Evolutionary conservation across 2,888 invertebrate species (phyloP), one percentile per base, ranked within the genome.

Genomic region (Anagyrus pseudococci): DNA sequence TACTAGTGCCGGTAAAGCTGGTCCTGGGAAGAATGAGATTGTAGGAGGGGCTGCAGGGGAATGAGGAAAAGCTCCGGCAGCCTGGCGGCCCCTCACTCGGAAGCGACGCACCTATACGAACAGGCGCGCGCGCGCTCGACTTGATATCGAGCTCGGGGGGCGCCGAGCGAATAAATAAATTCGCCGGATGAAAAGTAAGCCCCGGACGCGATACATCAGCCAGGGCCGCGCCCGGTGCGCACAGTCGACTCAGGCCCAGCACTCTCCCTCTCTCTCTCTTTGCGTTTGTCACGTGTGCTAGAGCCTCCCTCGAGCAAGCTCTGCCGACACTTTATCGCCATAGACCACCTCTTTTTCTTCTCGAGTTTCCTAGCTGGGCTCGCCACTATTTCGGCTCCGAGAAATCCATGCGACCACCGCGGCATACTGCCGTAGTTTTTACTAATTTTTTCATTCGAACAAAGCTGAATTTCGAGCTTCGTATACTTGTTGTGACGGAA

Each of bases 181-280:
- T 57, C 57, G 41, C 41, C 37, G 57, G 62, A 52, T 57, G 57
- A 62, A 57, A 62, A 62, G 62, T 62, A 57, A 62, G 62, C 62
- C 57, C 29, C 41, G 23, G 40, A 40, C 47, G 23, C 62, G 52
- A 62, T 62, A 53, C 62, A 62, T 62, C 62, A 62, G 43, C 61
- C 26, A 29, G 46, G 56, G 50, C 13, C 33, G 33, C 13, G 13
- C 13, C 7, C 8, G 8, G 6, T 33, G 8, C 8, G 33, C 33
- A 33, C 33, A 13, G 6, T 33, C 7, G 33, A 8, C 33, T 8
- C 33, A 13, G 6, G 13, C 13, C 7, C 13, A 33, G 13, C 7
- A 13, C 41, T 25, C 33, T 10, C 54, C 17, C 26, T 20, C 46
- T 26, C 23, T 3, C n/a, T 6, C 47, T 2, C 49, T 44, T 17